Evolutionary conservation across 2,113 vertebrate genomes (phyloP), one percentile per base, ranked within the genome.

Genomic region (Cyphomyrus discorhynchus): DNA sequence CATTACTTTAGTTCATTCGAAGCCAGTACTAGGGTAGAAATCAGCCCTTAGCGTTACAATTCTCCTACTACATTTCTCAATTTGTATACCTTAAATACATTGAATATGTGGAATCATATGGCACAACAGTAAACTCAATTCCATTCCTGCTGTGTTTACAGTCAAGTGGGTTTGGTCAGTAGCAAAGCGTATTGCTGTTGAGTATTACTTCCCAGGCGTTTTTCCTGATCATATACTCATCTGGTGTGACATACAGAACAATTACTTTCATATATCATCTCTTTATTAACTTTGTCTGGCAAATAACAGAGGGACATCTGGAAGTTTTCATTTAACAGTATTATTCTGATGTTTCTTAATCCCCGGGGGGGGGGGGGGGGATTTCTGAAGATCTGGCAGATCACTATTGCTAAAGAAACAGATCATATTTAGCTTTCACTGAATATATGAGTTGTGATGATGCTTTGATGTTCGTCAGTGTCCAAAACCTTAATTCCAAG

Each of bases 401-500:
- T 80, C 0, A 19, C 15, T 80, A 19, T 39, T 80, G 74, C 74
- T 80, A 80, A 80, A 0, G 15, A 39, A 17, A 39, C 70, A 3
- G 66, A 77, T 19, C 15, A 80, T 80, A 35, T 39, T 42, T 31
- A 70, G 62, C 27, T 31, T 70, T 13, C 62, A 70, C 62, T 27
- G n/a, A 70, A 31, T 27, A 62, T 17, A 13, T n/a, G 35, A 21
- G 74, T 1, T 42, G 13, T 7, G 19, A 80, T 42, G 13, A 39
- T 5, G 17, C 15, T 42, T 35, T 77, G 70, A 1, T 35, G 39
- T 77, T 42, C 35, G 2, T 77, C 70, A 77, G 27, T 49, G 46
- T 85, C 46, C 42, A 80, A 53, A 39, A 39, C 21, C 21, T 94
- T 92, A 94, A 94, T 95, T 94, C 94, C 96, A 94, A 93, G 95